Evolutionary conservation across 2,113 vertebrate species (phyloP).

Genomic region (Salminus brasiliensis): DNA sequence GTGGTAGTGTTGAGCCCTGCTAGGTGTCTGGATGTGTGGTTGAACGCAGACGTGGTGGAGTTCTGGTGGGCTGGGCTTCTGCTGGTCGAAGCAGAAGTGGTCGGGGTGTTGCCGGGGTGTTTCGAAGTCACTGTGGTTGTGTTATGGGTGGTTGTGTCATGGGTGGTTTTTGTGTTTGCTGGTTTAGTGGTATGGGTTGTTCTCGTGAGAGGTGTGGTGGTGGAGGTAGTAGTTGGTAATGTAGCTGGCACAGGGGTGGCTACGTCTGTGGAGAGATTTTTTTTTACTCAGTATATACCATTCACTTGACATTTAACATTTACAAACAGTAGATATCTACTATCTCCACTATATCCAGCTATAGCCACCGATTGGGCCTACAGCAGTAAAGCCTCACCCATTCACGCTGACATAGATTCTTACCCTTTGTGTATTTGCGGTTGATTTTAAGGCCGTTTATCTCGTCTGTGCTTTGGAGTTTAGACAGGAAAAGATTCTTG

Average conservation of each 20-base stretch:
- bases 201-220: neutral
- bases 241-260: neutral
- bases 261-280: neutral
- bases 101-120: neutral
- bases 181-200: neutral
- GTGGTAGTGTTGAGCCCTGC: neutral
- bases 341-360: too few relatives aligned
- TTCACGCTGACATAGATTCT: neutral
- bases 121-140: neutral
- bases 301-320: too few relatives aligned
- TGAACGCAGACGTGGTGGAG: neutral
- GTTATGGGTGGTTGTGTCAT: neutral
- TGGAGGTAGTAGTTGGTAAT: neutral
- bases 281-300: too few relatives aligned
- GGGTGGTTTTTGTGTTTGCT: neutral
- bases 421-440: slow-evolving; percentile 31
- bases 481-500: accelerated
- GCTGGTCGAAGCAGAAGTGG: neutral
- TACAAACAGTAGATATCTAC: too few relatives aligned
- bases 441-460: slow-evolving; percentile 47
- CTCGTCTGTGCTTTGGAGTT: accelerated
- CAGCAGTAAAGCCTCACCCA: too few relatives aligned
- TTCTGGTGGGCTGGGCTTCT: neutral
- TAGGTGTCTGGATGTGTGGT: neutral
- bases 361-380: too few relatives aligned